Base-by-base conservation (phyloP, 2,113 vertebrate species). In the Eonycteris spelaea region DNA sequence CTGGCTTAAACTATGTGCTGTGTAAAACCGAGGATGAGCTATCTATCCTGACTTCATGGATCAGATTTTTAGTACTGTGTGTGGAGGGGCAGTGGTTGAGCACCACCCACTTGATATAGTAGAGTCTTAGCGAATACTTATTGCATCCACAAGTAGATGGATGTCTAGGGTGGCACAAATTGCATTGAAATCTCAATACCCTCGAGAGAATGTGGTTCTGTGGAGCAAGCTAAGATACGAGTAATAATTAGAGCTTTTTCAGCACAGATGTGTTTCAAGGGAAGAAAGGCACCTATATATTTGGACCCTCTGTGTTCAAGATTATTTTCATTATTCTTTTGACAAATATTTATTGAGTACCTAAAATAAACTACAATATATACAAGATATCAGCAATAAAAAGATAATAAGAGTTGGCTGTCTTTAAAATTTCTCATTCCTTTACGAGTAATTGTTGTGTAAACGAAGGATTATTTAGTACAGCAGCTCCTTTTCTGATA, bases 21-120 rank as follows among this genome's bases (percentile, higher is more conserved):
- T 3, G 2, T 48, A 48, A 74, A 93, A 24, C 2, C 55, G 35
- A 89, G 7, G 26, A 43, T 51, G 22, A 80, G 21, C 5, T 80
- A 33, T 70, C 35, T 95, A 2, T 63, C 35, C 79, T 70, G 24
- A 75, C 11, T 8, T 83, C 38, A 45, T 30, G 28, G 55, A 38
- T 55, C 33, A 78, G 22, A 65, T 13, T 48, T 55, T 53, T 24
- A n/a, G 1, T 13, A 35, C 14, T 26, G 6, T 35, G 8, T 68
- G 9, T 28, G 14, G 14, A 77, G 11, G 45, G 11, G 2, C 13
- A 82, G 24, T 16, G 8, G 30, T 30, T 85, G 53, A 51, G 18
- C 3, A 28, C 4, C 38, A 65, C 5, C 19, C 1, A 18, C 6
- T 5, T 45, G 30, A 24, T 8, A 24, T 0, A 43, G 15, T 14